Evolutionary conservation across 2,888 invertebrate species (phyloP).

Genomic region (Euzophera pinguis): DNA sequence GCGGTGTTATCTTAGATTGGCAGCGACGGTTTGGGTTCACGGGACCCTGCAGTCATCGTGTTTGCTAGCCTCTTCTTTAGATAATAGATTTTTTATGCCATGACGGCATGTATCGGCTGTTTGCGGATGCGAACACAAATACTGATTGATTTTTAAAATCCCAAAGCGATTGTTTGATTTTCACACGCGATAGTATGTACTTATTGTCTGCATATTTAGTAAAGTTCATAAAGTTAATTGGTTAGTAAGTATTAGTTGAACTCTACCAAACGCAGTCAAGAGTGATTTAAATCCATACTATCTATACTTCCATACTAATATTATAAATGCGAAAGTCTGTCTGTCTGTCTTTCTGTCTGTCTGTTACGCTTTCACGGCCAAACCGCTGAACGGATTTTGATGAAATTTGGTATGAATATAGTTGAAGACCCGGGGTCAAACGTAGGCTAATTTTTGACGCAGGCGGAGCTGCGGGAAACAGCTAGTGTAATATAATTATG

Average conservation of each 20-base stretch:
- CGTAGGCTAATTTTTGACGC: too few relatives aligned
- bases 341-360: too few relatives aligned
- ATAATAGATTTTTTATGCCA: slow-evolving; percentile 17
- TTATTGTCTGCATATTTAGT: slow-evolving; percentile 5
- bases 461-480: too few relatives aligned
- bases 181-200: slow-evolving; percentile 31
- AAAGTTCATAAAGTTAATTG: neutral
- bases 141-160: slow-evolving; percentile 28
- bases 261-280: too few relatives aligned
- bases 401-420: too few relatives aligned
- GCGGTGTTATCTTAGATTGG: slow-evolving; percentile 7
- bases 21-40: slow-evolving; percentile 8
- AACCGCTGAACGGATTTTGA: too few relatives aligned
- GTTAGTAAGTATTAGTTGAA: neutral
- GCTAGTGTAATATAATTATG: too few relatives aligned
- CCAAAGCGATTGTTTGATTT: slow-evolving; percentile 33
- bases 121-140: slow-evolving; percentile 29
- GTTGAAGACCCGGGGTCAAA: too few relatives aligned
- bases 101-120: slow-evolving; percentile 23
- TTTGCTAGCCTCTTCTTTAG: slow-evolving; percentile 13
- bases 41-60: slow-evolving; percentile 16
- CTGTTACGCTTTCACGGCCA: too few relatives aligned
- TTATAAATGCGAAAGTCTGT: too few relatives aligned
- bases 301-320: too few relatives aligned
- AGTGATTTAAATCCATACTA: too few relatives aligned